Percentiles rank a stretch among this genome's conserved stretches.
phyloP scores from a whole-genome alignment of 1,140 invertebrate genomes.

The Tyrophagus putrescentiae region DNA sequence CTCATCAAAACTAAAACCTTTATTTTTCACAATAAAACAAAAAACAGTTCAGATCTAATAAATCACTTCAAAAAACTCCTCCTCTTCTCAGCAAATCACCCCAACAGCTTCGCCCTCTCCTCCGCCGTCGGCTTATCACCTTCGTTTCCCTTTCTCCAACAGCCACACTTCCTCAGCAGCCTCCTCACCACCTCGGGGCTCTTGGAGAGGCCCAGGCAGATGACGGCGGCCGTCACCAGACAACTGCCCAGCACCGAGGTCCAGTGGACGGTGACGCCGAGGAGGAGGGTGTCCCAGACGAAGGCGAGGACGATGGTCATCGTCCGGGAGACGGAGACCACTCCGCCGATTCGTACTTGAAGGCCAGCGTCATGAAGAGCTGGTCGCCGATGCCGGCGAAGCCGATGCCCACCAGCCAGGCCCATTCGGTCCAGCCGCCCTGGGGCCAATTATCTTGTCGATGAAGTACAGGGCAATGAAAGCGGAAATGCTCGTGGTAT shows the following conservation, averaged over 20 bases:
- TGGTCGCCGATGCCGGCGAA: conserved; percentile 72
- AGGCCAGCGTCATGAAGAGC: conserved; percentile 62
- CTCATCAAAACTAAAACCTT: too few species aligned
- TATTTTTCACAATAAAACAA: too few species aligned
- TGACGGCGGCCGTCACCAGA: neutral
- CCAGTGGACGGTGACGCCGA: conserved; percentile 15
- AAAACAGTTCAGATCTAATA: too few species aligned
- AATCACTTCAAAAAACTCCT: too few species aligned
- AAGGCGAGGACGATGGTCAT: conserved; percentile 80
- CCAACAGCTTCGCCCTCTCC: too few species aligned
- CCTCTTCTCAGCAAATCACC: too few species aligned
- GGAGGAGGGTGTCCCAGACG: conserved; percentile 18
- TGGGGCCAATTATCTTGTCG: neutral
- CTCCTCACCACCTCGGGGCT: too few species aligned
- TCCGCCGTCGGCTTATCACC: too few species aligned
- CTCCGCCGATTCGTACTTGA: conserved; percentile 76
- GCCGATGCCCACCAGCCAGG: conserved; percentile 51
- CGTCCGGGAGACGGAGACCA: conserved; percentile 68
- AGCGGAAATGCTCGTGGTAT: neutral
- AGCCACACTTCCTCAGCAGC: too few species aligned
- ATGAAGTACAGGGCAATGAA: neutral
- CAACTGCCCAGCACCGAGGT: neutral
- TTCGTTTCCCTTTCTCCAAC: too few species aligned
- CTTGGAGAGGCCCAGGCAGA: neutral
- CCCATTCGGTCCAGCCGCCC: neutral